Evolutionary conservation across 2,797 vertebrate species (phyloP), one percentile per base, ranked within the genome.

Genomic region (Macroramphosus scolopax): DNA sequence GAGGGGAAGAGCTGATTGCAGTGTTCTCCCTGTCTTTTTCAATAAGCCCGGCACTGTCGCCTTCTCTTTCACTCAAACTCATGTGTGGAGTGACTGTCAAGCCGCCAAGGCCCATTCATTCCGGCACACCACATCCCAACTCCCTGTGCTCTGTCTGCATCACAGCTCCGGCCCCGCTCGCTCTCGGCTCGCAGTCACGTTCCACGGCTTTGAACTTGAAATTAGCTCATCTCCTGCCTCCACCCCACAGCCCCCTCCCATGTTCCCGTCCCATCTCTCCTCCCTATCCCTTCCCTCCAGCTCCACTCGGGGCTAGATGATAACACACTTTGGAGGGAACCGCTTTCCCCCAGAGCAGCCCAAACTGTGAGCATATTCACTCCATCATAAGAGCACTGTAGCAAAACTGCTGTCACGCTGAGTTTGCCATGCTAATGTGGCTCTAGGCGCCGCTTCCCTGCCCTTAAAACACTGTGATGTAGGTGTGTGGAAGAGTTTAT

Each of bases 251-350:
- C 47, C 69, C 53, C 62, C 52, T 51, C 64, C 63, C 69, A 64
- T 45, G 6, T 8, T 32, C 18, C 29, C 12, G 17, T 45, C 29
- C 42, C 18, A 74, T 80, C 64, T 58, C 48, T 28, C 33, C 26
- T 35, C 9, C 17, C 32, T 13, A 16, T 39, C 37, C 36, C 24
- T 38, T 38, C 54, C 74, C 74, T 70, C 44, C 50, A 75, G 82
- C 75, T 72, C 67, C 79, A 80, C 82, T 79, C 10, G 44, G 57
- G 81, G 78, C 62, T 42, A 81, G 67, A 57, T 53, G 75, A 78
- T 78, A 84, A 78, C 84, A 86, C 77, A 83, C 81, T 84, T 84
- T 83, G 72, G 82, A 77, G 82, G 63, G 64, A 77, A 50, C 72
- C 30, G 62, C 75, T 78, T 70, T 68, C 67, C 80, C 80, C 72